Evolutionary conservation across 2,113 vertebrate species (phyloP), one percentile per base, ranked within the genome.

Genomic region (Hepsetus odoe): DNA sequence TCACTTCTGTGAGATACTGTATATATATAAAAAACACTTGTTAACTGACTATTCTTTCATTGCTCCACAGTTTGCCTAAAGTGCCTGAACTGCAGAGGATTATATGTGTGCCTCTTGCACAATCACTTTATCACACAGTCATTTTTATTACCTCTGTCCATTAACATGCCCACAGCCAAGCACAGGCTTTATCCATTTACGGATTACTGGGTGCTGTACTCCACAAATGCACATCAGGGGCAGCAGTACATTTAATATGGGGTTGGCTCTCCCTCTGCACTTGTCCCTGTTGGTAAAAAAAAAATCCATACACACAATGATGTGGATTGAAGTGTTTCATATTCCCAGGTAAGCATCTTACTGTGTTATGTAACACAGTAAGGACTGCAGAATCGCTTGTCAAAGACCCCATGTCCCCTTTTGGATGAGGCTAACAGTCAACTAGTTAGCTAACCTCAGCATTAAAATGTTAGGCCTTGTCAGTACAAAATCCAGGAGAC

Each of bases 131-230:
- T n/a, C n/a, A n/a, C n/a, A n/a, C n/a, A n/a, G n/a, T 64, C 69
- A 49, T 67, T 73, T 53, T 56, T 77, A 78, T 84, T 77, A 83
- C 38, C 46, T 56, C 13, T 46, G 42, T 81, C 66, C 51, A 59
- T 80, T 76, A 74, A 69, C 40, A 44, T 75, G 70, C 62, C 53
- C 64, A 44, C 68, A 32, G 61, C 35, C 35, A 67, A 49, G 67
- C 10, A 35, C 38, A 69, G 20, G 24, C 38, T 79, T 58, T 73
- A 72, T 76, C 42, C 30, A 49, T 79, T 76, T 72, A 72, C 14
- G 44, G 78, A 83, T 80, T 80, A 83, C 9, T 68, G 68, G 40
- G 22, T 58, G 24, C 40, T 72, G 33, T 78, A 46, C 33, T 56
- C 55, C 56, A 70, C 33, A 55, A 68, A 73, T 40, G 22, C 51